These are phyloP conservation scores for Miltochrista miniata DNA, from an alignment of 2,888 invertebrate genomes.

Conservation along the genomic window DNA sequence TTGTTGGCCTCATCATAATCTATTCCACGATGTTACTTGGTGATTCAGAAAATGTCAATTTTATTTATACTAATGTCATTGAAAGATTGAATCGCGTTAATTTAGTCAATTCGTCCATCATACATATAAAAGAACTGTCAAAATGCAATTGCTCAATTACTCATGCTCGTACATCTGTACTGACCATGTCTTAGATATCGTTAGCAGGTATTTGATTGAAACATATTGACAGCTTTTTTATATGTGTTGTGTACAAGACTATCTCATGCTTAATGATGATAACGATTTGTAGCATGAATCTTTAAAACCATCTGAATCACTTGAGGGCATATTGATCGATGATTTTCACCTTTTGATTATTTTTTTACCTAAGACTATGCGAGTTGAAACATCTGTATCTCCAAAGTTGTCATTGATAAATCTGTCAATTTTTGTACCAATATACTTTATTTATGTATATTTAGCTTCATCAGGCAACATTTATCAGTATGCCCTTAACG, in stretches of 20 bases:
- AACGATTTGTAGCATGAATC: too few relatives aligned
- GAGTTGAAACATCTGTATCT: too few relatives aligned
- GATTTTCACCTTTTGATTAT: too few relatives aligned
- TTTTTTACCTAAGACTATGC: too few relatives aligned
- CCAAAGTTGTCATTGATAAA: too few relatives aligned
- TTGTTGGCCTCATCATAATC: conserved; percentile 6
- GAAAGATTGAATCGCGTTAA: background rate
- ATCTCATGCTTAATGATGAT: background rate
- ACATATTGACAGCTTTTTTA: background rate
- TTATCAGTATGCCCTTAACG: background rate
- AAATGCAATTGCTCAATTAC: background rate
- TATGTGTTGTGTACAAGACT: background rate
- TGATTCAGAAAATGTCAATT: conserved; percentile 14
- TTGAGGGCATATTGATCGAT: too few relatives aligned
- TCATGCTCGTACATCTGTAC: background rate
- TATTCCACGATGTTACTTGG: conserved; percentile 5
- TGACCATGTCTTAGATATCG: background rate
- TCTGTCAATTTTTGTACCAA: too few relatives aligned
- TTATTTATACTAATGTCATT: background rate
- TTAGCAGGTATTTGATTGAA: background rate
- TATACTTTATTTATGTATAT: background rate
- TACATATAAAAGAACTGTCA: background rate
- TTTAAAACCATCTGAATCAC: too few relatives aligned
- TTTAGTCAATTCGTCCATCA: background rate
- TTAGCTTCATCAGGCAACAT: background rate